phyloP scores from a whole-genome alignment of 2,888 invertebrate genomes.

The Apantesis nais region DNA sequence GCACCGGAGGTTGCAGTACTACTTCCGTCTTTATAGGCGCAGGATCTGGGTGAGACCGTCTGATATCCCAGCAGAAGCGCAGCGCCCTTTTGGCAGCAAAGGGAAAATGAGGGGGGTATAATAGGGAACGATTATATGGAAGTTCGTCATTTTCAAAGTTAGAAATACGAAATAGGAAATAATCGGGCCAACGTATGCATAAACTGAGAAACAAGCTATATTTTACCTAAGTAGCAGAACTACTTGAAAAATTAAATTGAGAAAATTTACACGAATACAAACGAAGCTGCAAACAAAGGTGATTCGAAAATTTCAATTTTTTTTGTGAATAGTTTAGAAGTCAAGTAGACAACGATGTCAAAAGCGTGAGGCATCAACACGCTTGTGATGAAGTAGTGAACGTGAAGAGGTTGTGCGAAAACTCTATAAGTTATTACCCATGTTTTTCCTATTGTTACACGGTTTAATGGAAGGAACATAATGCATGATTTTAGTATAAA shows the following conservation, averaged over 20 bases:
- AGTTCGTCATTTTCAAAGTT: no score
- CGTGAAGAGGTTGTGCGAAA: slow-evolving; percentile 68
- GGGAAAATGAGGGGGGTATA: no score
- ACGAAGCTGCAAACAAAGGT: background rate
- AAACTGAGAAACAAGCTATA: background rate
- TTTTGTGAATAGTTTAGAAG: slow-evolving; percentile 3
- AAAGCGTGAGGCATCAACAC: slow-evolving; percentile 72
- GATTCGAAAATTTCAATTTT: background rate
- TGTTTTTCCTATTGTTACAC: slow-evolving; percentile 58
- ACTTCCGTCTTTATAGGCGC: no score
- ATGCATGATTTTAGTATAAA: slow-evolving; percentile 24
- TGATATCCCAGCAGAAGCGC: no score
- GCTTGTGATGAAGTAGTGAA: slow-evolving; percentile 72
- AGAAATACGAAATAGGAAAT: no score
- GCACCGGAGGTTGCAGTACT: no score
- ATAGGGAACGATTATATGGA: no score
- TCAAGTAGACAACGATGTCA: slow-evolving; percentile 59
- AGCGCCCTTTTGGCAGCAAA: no score
- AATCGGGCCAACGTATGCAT: no score
- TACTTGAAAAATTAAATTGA: background rate
- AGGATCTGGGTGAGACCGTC: no score
- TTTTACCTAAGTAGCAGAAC: background rate
- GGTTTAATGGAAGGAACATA: slow-evolving; percentile 48
- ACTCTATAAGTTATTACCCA: slow-evolving; percentile 70
- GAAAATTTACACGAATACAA: background rate